phyloP scores from a whole-genome alignment of 2,113 vertebrate genomes.

The Onychostoma macrolepis region DNA sequence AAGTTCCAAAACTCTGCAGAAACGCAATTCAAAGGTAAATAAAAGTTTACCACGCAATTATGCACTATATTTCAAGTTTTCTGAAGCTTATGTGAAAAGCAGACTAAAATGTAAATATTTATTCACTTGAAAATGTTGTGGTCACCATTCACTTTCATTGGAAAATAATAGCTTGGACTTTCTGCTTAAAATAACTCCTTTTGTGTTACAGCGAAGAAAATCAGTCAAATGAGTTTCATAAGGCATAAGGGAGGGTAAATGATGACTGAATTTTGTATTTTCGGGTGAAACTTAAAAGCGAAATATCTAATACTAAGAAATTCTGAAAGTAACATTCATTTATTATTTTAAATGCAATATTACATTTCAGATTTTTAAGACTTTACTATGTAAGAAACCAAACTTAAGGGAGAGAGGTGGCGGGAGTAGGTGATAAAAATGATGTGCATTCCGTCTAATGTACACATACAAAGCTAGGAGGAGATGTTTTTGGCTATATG shows the following conservation, averaged over 20 bases:
- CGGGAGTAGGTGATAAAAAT: slow-evolving; percentile 10
- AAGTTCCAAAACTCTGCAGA: background rate
- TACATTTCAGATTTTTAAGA: background rate
- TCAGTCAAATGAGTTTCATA: background rate
- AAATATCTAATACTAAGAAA: background rate
- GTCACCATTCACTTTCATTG: background rate
- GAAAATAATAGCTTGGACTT: background rate
- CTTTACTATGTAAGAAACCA: background rate
- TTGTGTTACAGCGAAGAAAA: background rate
- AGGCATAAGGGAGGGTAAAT: background rate
- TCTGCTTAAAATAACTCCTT: background rate
- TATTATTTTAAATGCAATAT: background rate
- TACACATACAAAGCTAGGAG: background rate
- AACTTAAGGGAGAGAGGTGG: slow-evolving; percentile 6
- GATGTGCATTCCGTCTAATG: background rate
- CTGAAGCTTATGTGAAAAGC: background rate
- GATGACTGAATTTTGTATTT: background rate
- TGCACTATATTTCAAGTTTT: background rate
- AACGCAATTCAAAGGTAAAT: background rate
- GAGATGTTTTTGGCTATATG: slow-evolving; percentile 36
- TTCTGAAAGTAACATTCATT: too few relatives aligned
- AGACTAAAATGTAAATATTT: background rate
- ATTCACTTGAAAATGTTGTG: background rate
- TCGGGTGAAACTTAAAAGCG: background rate
- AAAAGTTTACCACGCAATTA: background rate